phyloP scores from a whole-genome alignment of 2,113 vertebrate species.

The Sorex araneus region DNA sequence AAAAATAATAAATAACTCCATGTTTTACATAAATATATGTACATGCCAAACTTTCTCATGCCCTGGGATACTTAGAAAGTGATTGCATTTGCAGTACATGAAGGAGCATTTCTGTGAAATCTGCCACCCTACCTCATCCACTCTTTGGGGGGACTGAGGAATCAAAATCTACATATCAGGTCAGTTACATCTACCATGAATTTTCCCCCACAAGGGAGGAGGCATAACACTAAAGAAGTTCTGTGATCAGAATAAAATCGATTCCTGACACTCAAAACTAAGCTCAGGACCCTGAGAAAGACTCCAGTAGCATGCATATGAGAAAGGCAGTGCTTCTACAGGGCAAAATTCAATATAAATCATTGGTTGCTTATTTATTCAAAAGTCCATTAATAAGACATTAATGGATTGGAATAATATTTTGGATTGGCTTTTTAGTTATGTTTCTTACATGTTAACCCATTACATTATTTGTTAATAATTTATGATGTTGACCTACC shows the following conservation, averaged over 20 bases:
- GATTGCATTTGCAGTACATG: background rate
- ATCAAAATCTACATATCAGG: background rate
- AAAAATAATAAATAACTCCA: background rate
- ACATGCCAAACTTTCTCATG: background rate
- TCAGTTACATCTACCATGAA: background rate
- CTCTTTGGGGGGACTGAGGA: background rate
- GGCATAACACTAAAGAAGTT: background rate
- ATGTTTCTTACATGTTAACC: background rate
- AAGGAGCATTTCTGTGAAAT: background rate
- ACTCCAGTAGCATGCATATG: rapidly evolving
- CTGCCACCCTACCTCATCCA: background rate
- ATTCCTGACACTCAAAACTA: background rate
- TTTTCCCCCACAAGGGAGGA: background rate
- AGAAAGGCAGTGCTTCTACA: background rate
- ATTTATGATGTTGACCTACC: background rate
- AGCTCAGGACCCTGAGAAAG: background rate
- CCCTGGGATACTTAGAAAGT: background rate
- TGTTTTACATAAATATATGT: background rate
- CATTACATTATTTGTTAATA: background rate
- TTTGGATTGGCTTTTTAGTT: background rate
- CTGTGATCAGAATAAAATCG: background rate
- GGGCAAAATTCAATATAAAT: background rate
- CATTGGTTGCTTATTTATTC: background rate
- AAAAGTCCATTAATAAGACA: background rate
- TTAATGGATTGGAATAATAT: background rate